Evolutionary conservation across 2,888 invertebrate species (phyloP), one percentile per base, ranked within the genome.

Genomic region (Drosophila meridiana): DNA sequence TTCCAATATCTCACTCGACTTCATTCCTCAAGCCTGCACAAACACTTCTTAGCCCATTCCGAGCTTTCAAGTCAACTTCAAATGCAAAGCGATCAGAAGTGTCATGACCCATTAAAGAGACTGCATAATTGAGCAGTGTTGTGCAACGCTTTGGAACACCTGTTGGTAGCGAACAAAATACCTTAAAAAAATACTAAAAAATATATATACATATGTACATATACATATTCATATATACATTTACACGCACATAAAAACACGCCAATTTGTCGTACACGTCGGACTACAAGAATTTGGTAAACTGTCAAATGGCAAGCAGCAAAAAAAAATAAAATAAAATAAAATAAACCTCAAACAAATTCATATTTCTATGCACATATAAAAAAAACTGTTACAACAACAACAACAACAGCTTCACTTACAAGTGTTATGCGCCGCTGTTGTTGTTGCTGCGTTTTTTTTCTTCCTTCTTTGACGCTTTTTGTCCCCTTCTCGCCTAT

Each of bases 241-340:
- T 20, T 20, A 20, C 20, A 66, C 67, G 72, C 2, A 30, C 2
- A 26, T 38, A 40, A 69, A 57, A n/a, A 50, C 26, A 60, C 74
- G 70, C 47, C 77, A 77, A 77, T 77, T 74, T 77, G 79, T 78
- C 63, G 70, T 70, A 77, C 71, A 76, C 53, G 71, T 52, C 58
- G 56, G 20, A 52, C 34, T 36, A 56, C 68, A 74, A 77, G 69
- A 74, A 78, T 78, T 69, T 66, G 69, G 62, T 69, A 70, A 69
- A 78, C 40, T 77, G 76, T 64, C 69, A 78, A 50, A 34, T 9
- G 58, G 43, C 47, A 13, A 28, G 62, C 43, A 63, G 50, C 68
- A 70, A 48, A 66, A 40, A 57, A 32, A 69, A 61, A 20, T 1
- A 20, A 20, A 20, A 20, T 20, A 20, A 20, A 20, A 20, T 20